phyloP scores from a whole-genome alignment of 2,113 vertebrate genomes.

The Hippotragus niger region DNA sequence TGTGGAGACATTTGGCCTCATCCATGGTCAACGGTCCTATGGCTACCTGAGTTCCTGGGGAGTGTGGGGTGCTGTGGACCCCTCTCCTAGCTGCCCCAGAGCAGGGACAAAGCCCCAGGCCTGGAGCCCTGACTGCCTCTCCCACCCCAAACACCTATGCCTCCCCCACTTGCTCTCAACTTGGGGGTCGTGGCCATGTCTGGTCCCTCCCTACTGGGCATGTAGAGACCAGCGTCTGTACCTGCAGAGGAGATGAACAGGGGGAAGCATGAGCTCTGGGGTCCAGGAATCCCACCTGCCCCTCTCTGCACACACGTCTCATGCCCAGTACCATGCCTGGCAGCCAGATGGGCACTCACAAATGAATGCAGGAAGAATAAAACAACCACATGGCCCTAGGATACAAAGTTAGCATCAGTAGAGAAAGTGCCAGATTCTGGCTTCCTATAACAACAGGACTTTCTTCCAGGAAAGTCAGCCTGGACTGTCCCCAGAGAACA shows the following conservation, averaged over 20 bases:
- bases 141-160: neutral
- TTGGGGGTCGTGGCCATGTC: neutral
- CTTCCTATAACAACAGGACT: neutral
- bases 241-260: neutral
- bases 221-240: neutral
- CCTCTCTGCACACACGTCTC: neutral
- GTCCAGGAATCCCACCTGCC: neutral
- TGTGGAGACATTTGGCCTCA: neutral
- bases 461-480: neutral
- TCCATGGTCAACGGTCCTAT: neutral
- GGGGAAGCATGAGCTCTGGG: neutral
- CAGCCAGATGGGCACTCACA: neutral
- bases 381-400: neutral
- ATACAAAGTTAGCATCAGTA: neutral
- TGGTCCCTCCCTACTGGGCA: neutral
- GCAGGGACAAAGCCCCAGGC: neutral
- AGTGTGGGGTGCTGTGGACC: neutral
- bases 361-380: neutral
- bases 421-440: neutral
- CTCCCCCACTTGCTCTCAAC: neutral
- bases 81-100: neutral
- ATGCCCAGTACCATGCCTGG: too few relatives aligned
- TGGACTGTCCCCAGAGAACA: neutral
- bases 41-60: neutral
- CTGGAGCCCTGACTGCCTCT: neutral